phyloP scores from a whole-genome alignment of 2,888 invertebrate species.

The Pristionchus entomophagus region DNA sequence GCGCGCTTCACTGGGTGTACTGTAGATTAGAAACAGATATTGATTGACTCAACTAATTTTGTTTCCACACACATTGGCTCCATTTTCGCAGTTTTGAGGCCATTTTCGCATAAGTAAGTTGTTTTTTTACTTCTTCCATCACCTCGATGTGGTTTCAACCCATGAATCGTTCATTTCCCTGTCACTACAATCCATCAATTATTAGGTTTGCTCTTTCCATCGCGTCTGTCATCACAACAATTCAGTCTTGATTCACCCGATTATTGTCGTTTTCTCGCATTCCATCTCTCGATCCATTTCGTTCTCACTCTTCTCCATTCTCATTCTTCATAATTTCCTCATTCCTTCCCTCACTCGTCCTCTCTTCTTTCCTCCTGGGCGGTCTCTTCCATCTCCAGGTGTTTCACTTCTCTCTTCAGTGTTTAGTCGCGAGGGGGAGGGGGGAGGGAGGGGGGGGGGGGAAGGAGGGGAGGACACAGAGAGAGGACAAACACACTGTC shows the following conservation, averaged over 20 bases:
- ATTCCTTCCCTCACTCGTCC: not conserved
- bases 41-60: no score
- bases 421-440: not conserved
- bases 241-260: no score
- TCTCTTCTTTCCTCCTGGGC: not conserved
- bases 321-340: not conserved
- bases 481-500: slow-evolving; percentile 31
- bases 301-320: not conserved
- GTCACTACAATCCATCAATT: no score
- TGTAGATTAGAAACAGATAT: no score
- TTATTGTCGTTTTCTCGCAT: slow-evolving; percentile 3
- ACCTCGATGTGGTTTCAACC: not conserved
- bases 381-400: slow-evolving; percentile 38
- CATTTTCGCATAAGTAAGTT: no score
- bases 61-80: no score
- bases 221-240: no score
- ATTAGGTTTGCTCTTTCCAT: no score
- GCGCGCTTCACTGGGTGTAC: no score
- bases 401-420: slow-evolving; percentile 17
- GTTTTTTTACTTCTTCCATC: slow-evolving; percentile 19
- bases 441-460: not conserved
- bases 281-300: not conserved
- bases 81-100: no score
- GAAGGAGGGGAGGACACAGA: not conserved
- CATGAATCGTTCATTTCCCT: no score